phyloP scores from a whole-genome alignment of 2,888 invertebrate species.

The Agelastica alni region DNA sequence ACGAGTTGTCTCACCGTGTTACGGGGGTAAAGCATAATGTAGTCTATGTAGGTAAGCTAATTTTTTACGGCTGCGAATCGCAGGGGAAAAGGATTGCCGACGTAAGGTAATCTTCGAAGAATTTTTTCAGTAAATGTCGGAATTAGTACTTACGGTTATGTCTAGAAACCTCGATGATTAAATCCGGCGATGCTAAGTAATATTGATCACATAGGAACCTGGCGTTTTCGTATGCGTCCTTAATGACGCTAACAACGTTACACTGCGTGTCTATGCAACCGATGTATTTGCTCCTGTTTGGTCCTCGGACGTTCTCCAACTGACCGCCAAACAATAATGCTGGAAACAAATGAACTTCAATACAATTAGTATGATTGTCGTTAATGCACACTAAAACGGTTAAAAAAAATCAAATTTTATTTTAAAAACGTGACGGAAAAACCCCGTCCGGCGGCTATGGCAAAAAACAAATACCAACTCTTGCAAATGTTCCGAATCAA shows the following conservation, averaged over 20 bases:
- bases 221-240: conserved; percentile 97
- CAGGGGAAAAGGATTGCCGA: too few species aligned
- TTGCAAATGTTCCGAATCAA: too few species aligned
- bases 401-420: too few species aligned
- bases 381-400: conserved; percentile 21
- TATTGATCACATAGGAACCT: conserved; percentile 98
- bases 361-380: conserved; percentile 39
- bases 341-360: conserved; percentile 55
- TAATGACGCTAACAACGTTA: conserved; percentile 85
- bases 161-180: conserved; percentile 71
- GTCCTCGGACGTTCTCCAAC: conserved; percentile 59
- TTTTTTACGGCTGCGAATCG: too few species aligned
- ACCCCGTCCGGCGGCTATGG: too few species aligned
- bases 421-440: too few species aligned
- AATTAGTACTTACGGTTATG: conserved; percentile 69
- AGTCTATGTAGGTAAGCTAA: too few species aligned
- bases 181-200: conserved; percentile 90
- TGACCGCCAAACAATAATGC: conserved; percentile 82
- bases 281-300: conserved; percentile 75
- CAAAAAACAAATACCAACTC: too few species aligned
- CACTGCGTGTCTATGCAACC: conserved; percentile 98
- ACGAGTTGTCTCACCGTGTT: too few species aligned
- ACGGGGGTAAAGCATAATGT: too few species aligned
- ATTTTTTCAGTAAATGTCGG: too few species aligned
- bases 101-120: too few species aligned